Conservation (phyloP, 2,888 invertebrate species). For the Argynnis bischoffii region DNA sequence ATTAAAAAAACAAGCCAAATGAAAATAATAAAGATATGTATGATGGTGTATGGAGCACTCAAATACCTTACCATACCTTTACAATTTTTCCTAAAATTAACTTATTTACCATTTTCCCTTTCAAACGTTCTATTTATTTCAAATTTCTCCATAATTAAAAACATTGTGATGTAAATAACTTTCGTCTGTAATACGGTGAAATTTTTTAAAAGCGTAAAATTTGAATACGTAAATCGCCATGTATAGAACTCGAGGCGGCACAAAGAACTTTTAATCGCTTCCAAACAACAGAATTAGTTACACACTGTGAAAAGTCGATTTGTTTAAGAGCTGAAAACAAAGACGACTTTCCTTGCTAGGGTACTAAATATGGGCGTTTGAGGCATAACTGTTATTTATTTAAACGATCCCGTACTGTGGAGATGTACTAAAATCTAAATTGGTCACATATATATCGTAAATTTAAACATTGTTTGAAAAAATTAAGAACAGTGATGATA, state of each 20-base stretch:
- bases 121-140: neutral
- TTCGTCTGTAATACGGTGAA: conserved; percentile 52
- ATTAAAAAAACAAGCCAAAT: no score
- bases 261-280: conserved; percentile 65
- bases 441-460: neutral
- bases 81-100: no score
- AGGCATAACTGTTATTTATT: conserved; percentile 61
- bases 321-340: conserved; percentile 71
- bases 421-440: neutral
- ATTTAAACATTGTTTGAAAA: neutral
- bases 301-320: conserved; percentile 67
- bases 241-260: conserved; percentile 48
- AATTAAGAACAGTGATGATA: conserved; percentile 46
- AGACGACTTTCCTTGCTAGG: conserved; percentile 61
- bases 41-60: no score
- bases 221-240: conserved; percentile 52
- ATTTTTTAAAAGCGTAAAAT: conserved; percentile 63
- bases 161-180: conserved; percentile 46
- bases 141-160: conserved; percentile 1
- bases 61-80: no score
- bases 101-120: no score
- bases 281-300: conserved; percentile 68
- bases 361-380: conserved; percentile 54
- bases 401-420: conserved; percentile 50
- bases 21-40: no score